A percentile compares a stretch with the other conserved stretches of the same genome.
Conservation (phyloP, 2,888 invertebrate genomes). For the Drosophila villosipedis region DNA sequence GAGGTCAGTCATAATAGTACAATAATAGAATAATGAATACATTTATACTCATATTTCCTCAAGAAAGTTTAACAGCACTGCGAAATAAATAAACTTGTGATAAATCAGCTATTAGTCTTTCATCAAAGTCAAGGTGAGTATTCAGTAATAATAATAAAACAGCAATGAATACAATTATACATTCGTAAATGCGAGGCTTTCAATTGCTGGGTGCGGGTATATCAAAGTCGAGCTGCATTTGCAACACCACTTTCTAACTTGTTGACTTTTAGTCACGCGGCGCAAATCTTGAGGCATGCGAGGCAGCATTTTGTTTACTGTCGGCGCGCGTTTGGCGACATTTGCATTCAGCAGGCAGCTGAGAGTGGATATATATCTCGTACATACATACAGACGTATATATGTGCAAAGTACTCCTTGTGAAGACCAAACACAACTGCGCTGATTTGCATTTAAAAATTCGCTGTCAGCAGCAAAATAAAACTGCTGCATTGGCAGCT, state of each 20-base stretch:
- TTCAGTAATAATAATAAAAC: not conserved
- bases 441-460: constrained; percentile 40
- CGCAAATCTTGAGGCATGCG: constrained; percentile 26
- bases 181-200: not conserved
- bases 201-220: constrained; percentile 23
- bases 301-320: constrained; percentile 37
- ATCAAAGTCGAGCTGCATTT: constrained; percentile 22
- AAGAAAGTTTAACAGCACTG: not conserved
- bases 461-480: constrained; percentile 42
- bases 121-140: not conserved
- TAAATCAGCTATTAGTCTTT: not conserved
- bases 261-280: constrained; percentile 37
- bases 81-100: not conserved
- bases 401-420: not conserved
- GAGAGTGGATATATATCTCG: constrained; percentile 25
- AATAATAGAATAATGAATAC: not conserved
- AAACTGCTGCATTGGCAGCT: constrained; percentile 36
- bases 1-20: not conserved
- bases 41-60: not conserved
- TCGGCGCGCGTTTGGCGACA: constrained; percentile 57
- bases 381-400: not conserved
- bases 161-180: not conserved
- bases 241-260: constrained; percentile 33
- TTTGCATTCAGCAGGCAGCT: constrained; percentile 48
- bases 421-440: constrained; percentile 2